These are phyloP conservation scores for Trichosurus vulpecula DNA, from an alignment of 2,797 vertebrate genomes.

Conservation along the genomic window DNA sequence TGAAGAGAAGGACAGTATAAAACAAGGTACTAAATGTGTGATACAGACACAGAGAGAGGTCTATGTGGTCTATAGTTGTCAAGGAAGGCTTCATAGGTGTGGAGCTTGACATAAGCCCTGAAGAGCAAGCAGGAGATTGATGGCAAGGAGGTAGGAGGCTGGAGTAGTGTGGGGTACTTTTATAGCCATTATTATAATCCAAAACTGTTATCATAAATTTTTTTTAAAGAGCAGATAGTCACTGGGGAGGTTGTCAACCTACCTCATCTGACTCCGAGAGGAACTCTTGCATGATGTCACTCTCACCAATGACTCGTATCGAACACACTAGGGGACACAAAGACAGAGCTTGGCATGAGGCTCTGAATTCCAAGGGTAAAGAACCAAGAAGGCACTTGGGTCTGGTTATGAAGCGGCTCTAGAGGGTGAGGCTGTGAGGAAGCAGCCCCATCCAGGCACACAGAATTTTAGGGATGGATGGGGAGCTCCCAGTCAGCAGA, in stretches of 20 bases:
- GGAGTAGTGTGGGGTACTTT: background rate
- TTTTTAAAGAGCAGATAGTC: background rate
- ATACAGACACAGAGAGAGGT: conserved; percentile 33
- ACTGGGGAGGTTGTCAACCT: conserved; percentile 22
- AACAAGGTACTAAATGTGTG: background rate
- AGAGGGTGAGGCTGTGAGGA: background rate
- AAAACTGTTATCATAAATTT: background rate
- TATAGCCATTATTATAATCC: background rate
- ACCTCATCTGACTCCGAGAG: conserved; percentile 98
- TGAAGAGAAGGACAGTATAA: background rate
- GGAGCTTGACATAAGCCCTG: background rate
- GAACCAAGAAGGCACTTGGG: conserved; percentile 30
- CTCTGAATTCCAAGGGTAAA: conserved; percentile 11
- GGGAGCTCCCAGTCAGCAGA: background rate
- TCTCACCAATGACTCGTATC: conserved; percentile 96
- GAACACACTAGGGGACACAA: conserved; percentile 90
- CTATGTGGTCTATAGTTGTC: background rate
- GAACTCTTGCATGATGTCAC: conserved; percentile 99
- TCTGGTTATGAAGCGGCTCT: conserved; percentile 22
- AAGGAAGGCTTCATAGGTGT: conserved; percentile 22
- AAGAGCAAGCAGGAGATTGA: conserved; percentile 17
- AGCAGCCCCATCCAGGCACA: background rate
- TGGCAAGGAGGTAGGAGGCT: conserved; percentile 26
- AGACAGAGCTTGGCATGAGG: conserved; percentile 22
- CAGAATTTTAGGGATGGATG: background rate